Evolutionary conservation across 2,888 invertebrate species (phyloP).

Genomic region (Tenthredo livida): DNA sequence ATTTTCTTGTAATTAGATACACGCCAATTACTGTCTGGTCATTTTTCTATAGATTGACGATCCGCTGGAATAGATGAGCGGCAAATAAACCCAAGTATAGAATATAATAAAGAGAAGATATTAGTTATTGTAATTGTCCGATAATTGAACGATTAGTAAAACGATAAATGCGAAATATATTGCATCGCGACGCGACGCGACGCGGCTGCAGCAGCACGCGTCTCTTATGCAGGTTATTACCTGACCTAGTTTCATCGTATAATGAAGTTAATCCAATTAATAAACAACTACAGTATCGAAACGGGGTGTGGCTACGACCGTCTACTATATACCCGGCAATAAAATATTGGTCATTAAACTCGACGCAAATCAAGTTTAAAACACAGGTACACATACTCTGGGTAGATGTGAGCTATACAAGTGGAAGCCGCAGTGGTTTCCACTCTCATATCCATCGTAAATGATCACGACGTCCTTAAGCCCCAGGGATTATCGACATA

Average conservation of each 20-base stretch:
- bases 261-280: slow-evolving; percentile 41
- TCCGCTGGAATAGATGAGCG: not conserved
- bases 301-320: slow-evolving; percentile 10
- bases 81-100: not conserved
- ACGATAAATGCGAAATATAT: slow-evolving; percentile 7
- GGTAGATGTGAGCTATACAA: not conserved
- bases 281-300: not conserved
- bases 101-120: not conserved
- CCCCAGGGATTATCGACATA: not conserved
- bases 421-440: not conserved
- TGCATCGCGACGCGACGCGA: not conserved
- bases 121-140: not conserved
- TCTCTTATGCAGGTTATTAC: slow-evolving; percentile 5
- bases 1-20: slow-evolving; percentile 23
- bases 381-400: not conserved
- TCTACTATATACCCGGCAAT: not conserved
- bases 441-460: not conserved
- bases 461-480: not conserved
- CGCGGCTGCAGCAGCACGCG: slow-evolving; percentile 2
- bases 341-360: slow-evolving; percentile 41
- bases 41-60: not conserved
- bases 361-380: slow-evolving; percentile 16
- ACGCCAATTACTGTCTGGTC: not conserved
- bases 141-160: slow-evolving; percentile 2
- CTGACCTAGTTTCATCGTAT: slow-evolving; percentile 24